Conservation (phyloP, 2,888 invertebrate species). For the Scrobipalpa costella region DNA sequence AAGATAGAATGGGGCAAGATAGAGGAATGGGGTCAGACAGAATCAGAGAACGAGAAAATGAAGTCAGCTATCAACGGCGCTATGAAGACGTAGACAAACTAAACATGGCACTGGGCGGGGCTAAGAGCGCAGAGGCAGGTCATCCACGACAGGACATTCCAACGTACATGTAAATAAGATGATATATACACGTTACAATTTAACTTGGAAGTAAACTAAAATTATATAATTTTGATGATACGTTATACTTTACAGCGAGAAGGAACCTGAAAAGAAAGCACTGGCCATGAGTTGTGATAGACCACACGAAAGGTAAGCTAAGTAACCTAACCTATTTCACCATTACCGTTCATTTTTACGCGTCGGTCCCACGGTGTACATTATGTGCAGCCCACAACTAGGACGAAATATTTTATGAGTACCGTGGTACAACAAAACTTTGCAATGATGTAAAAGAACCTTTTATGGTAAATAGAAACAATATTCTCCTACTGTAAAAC, state of each 20-base stretch:
- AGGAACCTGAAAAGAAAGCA: conserved; percentile 59
- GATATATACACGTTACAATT: background rate
- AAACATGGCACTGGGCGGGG: conserved; percentile 40
- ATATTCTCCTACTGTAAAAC: no score
- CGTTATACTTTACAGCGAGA: conserved; percentile 53
- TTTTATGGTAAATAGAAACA: no score
- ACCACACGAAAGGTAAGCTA: conserved; percentile 63
- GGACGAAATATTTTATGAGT: no score
- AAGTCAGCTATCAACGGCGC: conserved; percentile 45
- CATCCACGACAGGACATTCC: conserved; percentile 36
- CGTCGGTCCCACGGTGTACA: no score
- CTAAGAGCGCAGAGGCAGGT: conserved; percentile 55
- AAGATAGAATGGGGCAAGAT: background rate
- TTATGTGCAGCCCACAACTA: no score
- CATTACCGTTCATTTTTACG: no score
- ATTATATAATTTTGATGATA: background rate
- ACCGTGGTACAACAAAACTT: no score
- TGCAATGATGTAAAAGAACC: no score
- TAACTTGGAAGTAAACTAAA: background rate
- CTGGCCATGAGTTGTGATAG: conserved; percentile 62
- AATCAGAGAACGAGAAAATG: conserved; percentile 1
- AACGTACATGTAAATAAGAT: background rate
- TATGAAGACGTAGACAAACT: conserved; percentile 48
- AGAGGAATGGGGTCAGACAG: background rate
- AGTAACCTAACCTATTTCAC: background rate